Base-by-base conservation (phyloP, 2,797 vertebrate genomes). In the Notolabrus celidotus region DNA sequence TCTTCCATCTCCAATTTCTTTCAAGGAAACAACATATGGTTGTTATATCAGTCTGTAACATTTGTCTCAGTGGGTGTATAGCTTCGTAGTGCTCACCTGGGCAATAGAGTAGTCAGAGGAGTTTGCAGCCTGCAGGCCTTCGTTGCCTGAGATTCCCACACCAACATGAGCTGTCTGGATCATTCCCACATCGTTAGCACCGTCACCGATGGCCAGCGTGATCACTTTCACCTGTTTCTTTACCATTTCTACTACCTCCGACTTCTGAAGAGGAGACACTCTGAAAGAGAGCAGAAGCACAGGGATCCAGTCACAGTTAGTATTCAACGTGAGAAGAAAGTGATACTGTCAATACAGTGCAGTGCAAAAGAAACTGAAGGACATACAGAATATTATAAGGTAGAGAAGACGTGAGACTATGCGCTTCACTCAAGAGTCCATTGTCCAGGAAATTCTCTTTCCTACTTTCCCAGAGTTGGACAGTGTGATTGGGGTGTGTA, bases 111-210 rank as follows among this genome's bases (percentile, higher is more conserved):
- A 99, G 85, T 99, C 98, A 0, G 98, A 99, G 54, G 98, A 99
- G 90, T 99, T 99, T 34, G 97, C 97, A 2, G 97, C 98, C 89
- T 99, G 98, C 10, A 99, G 94, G 36, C 98, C 98, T 86, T 99
- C 98, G 9, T 99, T 99, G 59, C 98, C 98, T 15, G 97, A 99
- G 82, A 99, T 99, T 23, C 98, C 98, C 33, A 99, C 96, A 1
- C 98, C 98, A 0, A 99, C 98, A 1, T 99, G 97, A 9, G 98
- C 98, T 0, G 96, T 98, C 83, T 99, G 98, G 83, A 99, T 99
- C 98, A 99, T 99, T 84, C 97, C 98, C 55, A 99, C 97, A 2
- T 99, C 98, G 15, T 99, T 99, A n/a, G 97, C 97, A 31, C 98
- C 98, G 33, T 99, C 98, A 0, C 98, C 98, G 10, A 99, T 98